Percentiles rank a stretch among this genome's conserved stretches.
These are phyloP conservation scores for Scaptomyza hsui DNA, from an alignment of 1,140 invertebrate genomes.

Conservation along the genomic window DNA sequence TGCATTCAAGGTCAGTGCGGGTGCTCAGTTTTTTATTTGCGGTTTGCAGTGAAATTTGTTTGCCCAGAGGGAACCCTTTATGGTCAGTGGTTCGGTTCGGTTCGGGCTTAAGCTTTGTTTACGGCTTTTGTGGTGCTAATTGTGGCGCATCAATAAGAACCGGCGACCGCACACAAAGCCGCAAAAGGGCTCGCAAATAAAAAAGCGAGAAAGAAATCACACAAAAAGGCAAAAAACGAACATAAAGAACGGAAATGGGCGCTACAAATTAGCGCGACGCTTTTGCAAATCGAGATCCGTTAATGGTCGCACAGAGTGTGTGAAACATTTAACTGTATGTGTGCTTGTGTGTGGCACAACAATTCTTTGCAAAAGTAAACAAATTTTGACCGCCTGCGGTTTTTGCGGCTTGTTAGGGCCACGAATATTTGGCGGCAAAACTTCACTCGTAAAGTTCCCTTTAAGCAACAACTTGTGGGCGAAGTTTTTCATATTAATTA, in stretches of 20 bases:
- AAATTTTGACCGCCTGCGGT: constrained; percentile 63
- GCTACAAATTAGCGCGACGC: constrained; percentile 69
- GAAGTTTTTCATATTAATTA: constrained; percentile 61
- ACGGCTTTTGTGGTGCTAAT: constrained; percentile 67
- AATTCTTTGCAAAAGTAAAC: constrained; percentile 71
- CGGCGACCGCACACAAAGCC: neutral
- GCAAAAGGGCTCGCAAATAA: neutral
- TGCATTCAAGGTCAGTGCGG: constrained; percentile 61
- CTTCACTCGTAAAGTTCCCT: constrained; percentile 51
- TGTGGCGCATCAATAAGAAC: constrained; percentile 66
- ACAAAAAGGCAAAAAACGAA: constrained; percentile 33
- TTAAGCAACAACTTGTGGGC: constrained; percentile 41
- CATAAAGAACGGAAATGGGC: constrained; percentile 75
- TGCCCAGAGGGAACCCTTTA: constrained; percentile 22
- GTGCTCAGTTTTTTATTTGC: constrained; percentile 61
- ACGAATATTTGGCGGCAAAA: constrained; percentile 46
- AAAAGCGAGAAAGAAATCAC: neutral
- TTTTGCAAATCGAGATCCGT: constrained; percentile 5
- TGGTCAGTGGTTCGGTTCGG: constrained; percentile 19
- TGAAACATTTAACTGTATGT: constrained; percentile 32
- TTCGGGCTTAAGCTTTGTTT: constrained; percentile 67
- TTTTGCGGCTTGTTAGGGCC: constrained; percentile 59
- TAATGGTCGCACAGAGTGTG: constrained; percentile 26
- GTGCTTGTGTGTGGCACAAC: constrained; percentile 40
- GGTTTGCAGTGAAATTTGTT: constrained; percentile 55